Base-by-base conservation (phyloP, 2,113 vertebrate genomes). In the Marcusenius ussheri region DNA sequence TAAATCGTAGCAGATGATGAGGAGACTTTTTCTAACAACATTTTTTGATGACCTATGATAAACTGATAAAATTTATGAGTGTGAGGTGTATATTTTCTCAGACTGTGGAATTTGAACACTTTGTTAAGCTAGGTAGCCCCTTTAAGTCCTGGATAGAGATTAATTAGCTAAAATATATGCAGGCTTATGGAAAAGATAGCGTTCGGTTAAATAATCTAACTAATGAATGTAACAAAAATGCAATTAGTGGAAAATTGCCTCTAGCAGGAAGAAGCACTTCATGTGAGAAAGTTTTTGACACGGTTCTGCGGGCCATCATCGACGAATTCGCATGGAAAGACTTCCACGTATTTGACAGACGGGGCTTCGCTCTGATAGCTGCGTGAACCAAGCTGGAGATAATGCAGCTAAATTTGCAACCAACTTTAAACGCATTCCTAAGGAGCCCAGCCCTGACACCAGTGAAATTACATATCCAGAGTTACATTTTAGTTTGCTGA, bases 211-310 rank as follows among this genome's bases (percentile, higher is more conserved):
- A 80, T 80, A 80, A 80, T 35, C 74, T 80, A 80, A 80, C 74
- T 80, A 80, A 80, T 80, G 74, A 80, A 80, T 80, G 74, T 42
- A 80, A 42, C 74, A 80, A 42, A 77, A 80, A 80, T 80, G 74
- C 74, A 80, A 80, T 80, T 80, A 80, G 74, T 80, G 74, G 74
- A 42, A 80, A 80, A 80, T 80, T 80, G 35, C 74, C 35, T 42
- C 31, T 8, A 15, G 74, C 15, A 19, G 74, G 35, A 80, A 80
- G 74, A 80, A 80, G 31, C 74, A 42, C 74, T 80, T 80, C 74
- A 80, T 80, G 74, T 80, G 74, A 42, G 35, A 80, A 80, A 42
- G 35, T 80, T 80, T 80, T 39, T 80, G 74, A 80, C 74, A 80
- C 35, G 35, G 31, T 80, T 80, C 74, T 19, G 31, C 17, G 6